phyloP scores from a whole-genome alignment of 2,888 invertebrate genomes.

The Rhagonycha fulva region DNA sequence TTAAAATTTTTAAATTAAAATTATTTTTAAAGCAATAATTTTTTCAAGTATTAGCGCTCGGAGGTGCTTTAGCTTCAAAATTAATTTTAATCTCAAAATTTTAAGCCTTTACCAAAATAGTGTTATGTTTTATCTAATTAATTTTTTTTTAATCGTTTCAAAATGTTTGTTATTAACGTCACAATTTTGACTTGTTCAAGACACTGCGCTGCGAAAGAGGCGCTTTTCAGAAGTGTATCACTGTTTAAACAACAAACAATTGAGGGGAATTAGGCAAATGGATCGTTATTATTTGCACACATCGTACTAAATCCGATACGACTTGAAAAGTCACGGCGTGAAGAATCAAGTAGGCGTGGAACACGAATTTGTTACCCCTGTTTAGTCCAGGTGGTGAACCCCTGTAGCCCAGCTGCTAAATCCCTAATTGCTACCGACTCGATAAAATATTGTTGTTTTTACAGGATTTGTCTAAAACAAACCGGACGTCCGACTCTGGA shows the following conservation, averaged over 20 bases:
- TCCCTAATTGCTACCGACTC: constrained; percentile 20
- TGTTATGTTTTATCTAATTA: too few relatives aligned
- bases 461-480: not conserved
- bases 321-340: constrained; percentile 57
- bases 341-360: constrained; percentile 57
- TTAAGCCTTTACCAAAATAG: too few relatives aligned
- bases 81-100: too few relatives aligned
- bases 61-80: too few relatives aligned
- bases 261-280: constrained; percentile 26
- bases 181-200: too few relatives aligned
- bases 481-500: too few relatives aligned
- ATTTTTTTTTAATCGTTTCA: too few relatives aligned
- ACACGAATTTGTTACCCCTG: constrained; percentile 53
- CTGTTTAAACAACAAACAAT: not conserved
- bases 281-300: constrained; percentile 38
- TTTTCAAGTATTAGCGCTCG: too few relatives aligned
- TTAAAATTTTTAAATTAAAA: too few relatives aligned
- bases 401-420: constrained; percentile 31
- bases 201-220: not conserved
- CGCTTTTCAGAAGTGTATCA: not conserved
- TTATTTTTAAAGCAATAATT: too few relatives aligned
- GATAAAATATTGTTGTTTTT: constrained; percentile 1
- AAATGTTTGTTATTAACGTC: too few relatives aligned
- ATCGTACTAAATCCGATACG: constrained; percentile 52
- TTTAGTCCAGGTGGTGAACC: constrained; percentile 37